A percentile compares a stretch with the other conserved stretches of the same genome.
Conservation (phyloP, 2,113 vertebrate species). For the Dicaeum eximium region DNA sequence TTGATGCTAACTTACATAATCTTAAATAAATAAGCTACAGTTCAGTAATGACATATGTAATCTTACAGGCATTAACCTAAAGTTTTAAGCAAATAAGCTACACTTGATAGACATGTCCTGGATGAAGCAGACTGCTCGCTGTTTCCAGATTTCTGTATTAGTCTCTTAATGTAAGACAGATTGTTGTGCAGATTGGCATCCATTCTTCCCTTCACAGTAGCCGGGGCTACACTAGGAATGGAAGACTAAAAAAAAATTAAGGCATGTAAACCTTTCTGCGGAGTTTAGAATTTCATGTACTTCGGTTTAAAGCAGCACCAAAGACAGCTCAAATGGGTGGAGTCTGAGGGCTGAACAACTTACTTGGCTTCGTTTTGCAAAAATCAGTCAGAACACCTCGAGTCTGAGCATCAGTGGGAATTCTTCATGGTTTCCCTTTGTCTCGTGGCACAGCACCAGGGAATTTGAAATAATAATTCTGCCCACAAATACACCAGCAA, state of each 20-base stretch:
- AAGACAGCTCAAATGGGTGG: background rate
- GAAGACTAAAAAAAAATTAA: background rate
- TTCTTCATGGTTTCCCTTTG: background rate
- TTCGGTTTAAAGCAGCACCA: background rate
- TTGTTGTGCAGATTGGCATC: conserved; percentile 88
- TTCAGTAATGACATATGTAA: background rate
- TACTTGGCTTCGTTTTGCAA: background rate
- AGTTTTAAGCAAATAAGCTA: conserved; percentile 72
- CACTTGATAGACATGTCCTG: background rate
- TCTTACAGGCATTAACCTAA: conserved; percentile 30
- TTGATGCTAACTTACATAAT: conserved; percentile 12
- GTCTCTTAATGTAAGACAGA: conserved; percentile 86
- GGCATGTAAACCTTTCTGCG: background rate
- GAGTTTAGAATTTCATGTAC: too few species aligned
- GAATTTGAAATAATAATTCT: background rate
- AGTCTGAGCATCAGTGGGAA: background rate
- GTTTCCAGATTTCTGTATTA: conserved; percentile 85
- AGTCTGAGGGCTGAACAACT: background rate
- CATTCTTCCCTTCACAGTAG: conserved; percentile 82
- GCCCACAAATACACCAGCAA: too few species aligned
- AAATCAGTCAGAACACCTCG: background rate
- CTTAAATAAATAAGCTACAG: background rate
- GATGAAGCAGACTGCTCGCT: conserved; percentile 43
- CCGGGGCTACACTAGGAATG: conserved; percentile 77
- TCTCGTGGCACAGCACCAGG: too few species aligned